phyloP scores from a whole-genome alignment of 2,797 vertebrate genomes.

The Lagorchestes hirsutus region DNA sequence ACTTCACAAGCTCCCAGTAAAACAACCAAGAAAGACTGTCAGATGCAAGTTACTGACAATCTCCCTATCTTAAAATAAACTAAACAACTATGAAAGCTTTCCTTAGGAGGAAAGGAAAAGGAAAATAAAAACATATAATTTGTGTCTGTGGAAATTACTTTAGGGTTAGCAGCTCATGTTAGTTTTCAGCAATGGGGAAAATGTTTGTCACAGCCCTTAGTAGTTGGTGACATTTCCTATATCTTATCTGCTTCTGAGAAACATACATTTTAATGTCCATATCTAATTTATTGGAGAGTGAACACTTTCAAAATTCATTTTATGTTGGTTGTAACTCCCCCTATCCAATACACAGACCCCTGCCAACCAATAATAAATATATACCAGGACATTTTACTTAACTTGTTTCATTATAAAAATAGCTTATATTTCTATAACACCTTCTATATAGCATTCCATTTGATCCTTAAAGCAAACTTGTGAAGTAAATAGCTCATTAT shows the following conservation, averaged over 20 bases:
- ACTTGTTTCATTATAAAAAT: not conserved
- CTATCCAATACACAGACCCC: no score
- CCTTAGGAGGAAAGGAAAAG: not conserved
- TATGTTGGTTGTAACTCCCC: not conserved
- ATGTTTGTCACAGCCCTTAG: not conserved
- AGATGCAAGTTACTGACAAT: not conserved
- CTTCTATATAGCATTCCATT: not conserved
- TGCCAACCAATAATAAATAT: not conserved
- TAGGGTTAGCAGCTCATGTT: not conserved
- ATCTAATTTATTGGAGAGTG: not conserved
- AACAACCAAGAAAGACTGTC: not conserved
- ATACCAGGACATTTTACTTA: not conserved
- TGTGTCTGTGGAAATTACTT: not conserved
- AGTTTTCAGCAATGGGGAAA: not conserved
- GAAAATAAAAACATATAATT: not conserved
- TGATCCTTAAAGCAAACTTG: not conserved
- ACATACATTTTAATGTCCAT: not conserved
- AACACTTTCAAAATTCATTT: not conserved
- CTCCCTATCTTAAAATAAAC: not conserved
- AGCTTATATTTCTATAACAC: not conserved
- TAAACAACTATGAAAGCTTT: not conserved
- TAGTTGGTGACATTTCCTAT: not conserved
- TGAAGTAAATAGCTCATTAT: not conserved
- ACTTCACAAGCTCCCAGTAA: not conserved
- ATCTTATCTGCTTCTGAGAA: not conserved